Evolutionary conservation across 2,113 vertebrate species (phyloP).

Genomic region (Chamaea fasciata): DNA sequence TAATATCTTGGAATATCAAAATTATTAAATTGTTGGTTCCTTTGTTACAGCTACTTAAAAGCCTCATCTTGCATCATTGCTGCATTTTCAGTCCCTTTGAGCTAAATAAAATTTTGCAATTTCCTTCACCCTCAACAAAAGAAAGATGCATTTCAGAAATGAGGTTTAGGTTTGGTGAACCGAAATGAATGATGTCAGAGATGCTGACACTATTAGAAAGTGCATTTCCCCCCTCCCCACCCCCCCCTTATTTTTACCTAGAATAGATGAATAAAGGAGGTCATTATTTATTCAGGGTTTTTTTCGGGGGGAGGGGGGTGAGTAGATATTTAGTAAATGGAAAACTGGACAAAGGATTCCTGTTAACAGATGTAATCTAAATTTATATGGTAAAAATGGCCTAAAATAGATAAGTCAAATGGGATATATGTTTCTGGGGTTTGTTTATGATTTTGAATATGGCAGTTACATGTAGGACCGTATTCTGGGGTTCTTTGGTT

Average conservation of each 20-base stretch:
- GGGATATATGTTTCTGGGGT: not conserved
- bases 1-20: not conserved
- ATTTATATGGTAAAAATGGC: not conserved
- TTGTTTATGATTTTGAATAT: not conserved
- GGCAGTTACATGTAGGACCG: not conserved
- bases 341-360: not conserved
- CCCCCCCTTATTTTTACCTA: not conserved
- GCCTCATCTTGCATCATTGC: not conserved
- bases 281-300: not conserved
- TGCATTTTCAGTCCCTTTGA: not conserved
- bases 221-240: not conserved
- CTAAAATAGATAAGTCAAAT: not conserved
- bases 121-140: not conserved
- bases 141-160: not conserved
- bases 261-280: not conserved
- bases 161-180: not conserved
- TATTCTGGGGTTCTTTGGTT: not conserved
- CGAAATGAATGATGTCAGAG: not conserved
- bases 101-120: not conserved
- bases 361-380: not conserved
- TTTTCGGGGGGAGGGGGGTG: accelerated
- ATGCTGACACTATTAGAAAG: not conserved
- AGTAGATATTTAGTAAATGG: not conserved
- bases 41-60: not conserved
- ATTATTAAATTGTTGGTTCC: not conserved